Evolutionary conservation across 2,888 invertebrate genomes (phyloP), one percentile per base, ranked within the genome.

Genomic region (Apotomis turbidana): DNA sequence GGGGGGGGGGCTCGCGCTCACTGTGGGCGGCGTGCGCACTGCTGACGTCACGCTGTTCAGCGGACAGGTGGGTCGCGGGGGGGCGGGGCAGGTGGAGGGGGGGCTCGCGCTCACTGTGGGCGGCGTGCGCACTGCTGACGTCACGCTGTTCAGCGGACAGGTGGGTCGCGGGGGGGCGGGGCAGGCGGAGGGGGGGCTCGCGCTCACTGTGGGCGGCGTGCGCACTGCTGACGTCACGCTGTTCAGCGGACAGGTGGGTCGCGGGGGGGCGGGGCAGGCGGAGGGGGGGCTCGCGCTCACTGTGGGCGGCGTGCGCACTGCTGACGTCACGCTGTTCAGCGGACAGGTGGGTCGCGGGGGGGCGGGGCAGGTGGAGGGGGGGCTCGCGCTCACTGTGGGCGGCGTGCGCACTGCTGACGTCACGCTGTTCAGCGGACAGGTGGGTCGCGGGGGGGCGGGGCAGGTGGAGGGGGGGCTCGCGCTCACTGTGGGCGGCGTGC

Each of bases 281-380:
- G n/a, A n/a, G n/a, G n/a, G n/a, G n/a, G n/a, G n/a, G n/a, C 84
- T 90, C 58, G 83, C 80, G 74, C 77, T 90, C 62, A 10, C 75
- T 51, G 87, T 86, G 76, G 83, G 72, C 70, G 89, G 88, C 62
- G 87, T 75, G 74, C 81, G 85, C n/a, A 76, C 83, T 76, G 82
- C 73, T 0, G 78, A 75, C 68, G n/a, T 83, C 49, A 63, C 77
- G 51, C 80, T 86, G 36, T 86, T 86, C 78, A 61, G 63, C 41
- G 80, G 84, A 60, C 80, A 83, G 80, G 82, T n/a, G n/a, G n/a
- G n/a, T n/a, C n/a, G n/a, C n/a, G n/a, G n/a, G n/a, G n/a, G n/a
- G n/a, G n/a, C n/a, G n/a, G n/a, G n/a, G n/a, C n/a, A n/a, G n/a
- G n/a, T n/a, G n/a, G n/a, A n/a, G n/a, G n/a, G n/a, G n/a, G n/a